Conservation (phyloP, 2,797 vertebrate genomes). For the Chrysocyon brachyurus region DNA sequence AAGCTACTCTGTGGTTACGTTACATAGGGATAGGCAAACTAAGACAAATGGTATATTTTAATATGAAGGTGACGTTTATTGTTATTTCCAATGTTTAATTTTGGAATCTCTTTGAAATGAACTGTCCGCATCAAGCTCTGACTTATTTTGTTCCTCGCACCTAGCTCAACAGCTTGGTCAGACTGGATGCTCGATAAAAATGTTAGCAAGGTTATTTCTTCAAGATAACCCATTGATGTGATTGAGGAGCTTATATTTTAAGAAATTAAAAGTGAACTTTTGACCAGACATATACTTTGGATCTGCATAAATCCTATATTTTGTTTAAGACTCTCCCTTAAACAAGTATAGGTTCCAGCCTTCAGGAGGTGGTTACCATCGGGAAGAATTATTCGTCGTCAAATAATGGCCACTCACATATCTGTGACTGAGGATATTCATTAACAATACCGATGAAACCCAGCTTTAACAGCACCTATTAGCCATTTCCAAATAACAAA, state of each 20-base stretch:
- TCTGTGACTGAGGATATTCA: slow-evolving; percentile 15
- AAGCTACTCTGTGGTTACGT: neutral
- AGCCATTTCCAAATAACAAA: slow-evolving; percentile 47
- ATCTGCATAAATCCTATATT: neutral
- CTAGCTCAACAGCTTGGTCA: neutral
- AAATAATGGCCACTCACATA: neutral
- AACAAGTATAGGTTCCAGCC: neutral
- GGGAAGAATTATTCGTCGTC: neutral
- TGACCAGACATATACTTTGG: neutral
- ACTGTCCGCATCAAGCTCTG: neutral
- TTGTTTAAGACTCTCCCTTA: neutral
- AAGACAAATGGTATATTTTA: neutral
- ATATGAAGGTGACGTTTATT: neutral
- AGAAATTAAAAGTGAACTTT: slow-evolving; percentile 47
- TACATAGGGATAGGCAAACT: neutral
- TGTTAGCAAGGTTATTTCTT: neutral
- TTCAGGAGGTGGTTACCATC: slow-evolving; percentile 12
- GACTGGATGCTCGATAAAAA: neutral
- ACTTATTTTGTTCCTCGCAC: neutral
- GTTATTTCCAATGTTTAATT: neutral
- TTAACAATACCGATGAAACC: neutral
- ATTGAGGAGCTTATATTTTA: neutral
- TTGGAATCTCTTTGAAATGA: neutral
- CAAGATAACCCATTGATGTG: neutral
- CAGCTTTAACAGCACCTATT: neutral